Conservation (phyloP, 1,140 invertebrate species). For the Tyrophagus putrescentiae region DNA sequence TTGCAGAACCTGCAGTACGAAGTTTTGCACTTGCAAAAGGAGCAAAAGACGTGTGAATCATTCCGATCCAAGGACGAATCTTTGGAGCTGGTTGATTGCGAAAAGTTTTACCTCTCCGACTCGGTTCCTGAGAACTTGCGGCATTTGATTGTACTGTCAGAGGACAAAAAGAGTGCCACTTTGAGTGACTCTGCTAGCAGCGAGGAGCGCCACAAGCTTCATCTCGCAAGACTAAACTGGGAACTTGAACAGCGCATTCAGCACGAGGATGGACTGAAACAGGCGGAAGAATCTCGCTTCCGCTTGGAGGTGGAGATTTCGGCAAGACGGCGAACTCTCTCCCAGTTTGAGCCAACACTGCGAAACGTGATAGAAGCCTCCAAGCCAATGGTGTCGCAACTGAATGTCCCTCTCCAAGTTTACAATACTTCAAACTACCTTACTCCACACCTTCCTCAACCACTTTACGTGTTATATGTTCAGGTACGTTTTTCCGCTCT, state of each 20-base stretch:
- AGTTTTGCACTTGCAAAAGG: constrained; percentile 76
- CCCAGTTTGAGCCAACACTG: constrained; percentile 63
- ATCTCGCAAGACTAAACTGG: constrained; percentile 73
- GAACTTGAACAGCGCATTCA: constrained; percentile 77
- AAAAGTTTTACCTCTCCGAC: constrained; percentile 55
- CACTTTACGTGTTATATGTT: constrained; percentile 73
- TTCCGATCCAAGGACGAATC: constrained; percentile 87
- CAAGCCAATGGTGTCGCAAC: constrained; percentile 72
- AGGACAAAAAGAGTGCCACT: constrained; percentile 1
- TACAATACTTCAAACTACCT: constrained; percentile 54
- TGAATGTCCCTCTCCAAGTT: constrained; percentile 62
- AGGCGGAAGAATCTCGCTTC: constrained; percentile 59
- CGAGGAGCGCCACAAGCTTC: constrained; percentile 56
- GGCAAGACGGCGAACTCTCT: constrained; percentile 58
- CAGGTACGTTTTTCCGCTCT: constrained; percentile 41
- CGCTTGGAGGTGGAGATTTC: constrained; percentile 55
- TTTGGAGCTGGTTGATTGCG: constrained; percentile 66
- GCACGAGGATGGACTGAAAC: constrained; percentile 55
- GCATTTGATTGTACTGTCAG: constrained; percentile 43
- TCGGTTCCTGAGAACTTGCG: constrained; percentile 57
- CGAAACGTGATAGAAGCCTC: constrained; percentile 57
- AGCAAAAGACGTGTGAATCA: constrained; percentile 80
- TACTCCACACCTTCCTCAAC: constrained; percentile 57
- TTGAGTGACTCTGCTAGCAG: constrained; percentile 44
- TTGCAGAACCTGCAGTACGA: constrained; percentile 91